phyloP scores from a whole-genome alignment of 2,113 vertebrate species.

The Pipra filicauda region DNA sequence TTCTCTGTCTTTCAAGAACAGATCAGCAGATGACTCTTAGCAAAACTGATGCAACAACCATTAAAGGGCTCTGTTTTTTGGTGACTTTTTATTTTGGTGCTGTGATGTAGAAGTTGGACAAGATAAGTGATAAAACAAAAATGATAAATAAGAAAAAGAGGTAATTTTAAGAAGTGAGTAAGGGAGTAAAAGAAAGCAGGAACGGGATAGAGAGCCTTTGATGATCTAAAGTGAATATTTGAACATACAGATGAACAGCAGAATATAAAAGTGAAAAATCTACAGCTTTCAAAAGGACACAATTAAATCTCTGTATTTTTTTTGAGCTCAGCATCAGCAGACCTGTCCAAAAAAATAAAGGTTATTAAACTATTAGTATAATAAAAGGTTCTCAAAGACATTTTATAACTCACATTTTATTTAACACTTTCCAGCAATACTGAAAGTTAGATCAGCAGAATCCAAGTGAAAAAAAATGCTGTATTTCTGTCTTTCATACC shows the following conservation, averaged over 20 bases:
- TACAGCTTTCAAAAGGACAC: slow-evolving; percentile 73
- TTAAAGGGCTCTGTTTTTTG: not conserved
- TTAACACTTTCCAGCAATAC: not conserved
- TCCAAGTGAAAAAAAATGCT: not conserved
- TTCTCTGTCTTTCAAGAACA: not conserved
- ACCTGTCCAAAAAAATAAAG: slow-evolving; percentile 57
- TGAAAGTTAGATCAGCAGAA: not conserved
- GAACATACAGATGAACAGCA: not conserved
- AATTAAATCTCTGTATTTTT: slow-evolving; percentile 81
- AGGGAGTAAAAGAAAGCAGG: not conserved
- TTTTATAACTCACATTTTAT: not conserved
- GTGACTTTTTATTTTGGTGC: not conserved
- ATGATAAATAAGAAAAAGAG: not conserved
- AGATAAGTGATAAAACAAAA: not conserved
- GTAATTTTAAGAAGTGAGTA: not conserved
- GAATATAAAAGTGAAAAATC: not conserved
- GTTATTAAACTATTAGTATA: not conserved
- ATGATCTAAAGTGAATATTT: not conserved
- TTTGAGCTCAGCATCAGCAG: slow-evolving; percentile 73
- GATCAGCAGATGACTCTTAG: not conserved
- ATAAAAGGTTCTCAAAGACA: not conserved
- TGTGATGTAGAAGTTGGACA: not conserved
- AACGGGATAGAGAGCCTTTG: not conserved
- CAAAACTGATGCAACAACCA: not conserved
- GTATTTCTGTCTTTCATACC: not conserved